Base-by-base conservation (phyloP, 2,888 invertebrate species). In the Ellobium chinense region DNA sequence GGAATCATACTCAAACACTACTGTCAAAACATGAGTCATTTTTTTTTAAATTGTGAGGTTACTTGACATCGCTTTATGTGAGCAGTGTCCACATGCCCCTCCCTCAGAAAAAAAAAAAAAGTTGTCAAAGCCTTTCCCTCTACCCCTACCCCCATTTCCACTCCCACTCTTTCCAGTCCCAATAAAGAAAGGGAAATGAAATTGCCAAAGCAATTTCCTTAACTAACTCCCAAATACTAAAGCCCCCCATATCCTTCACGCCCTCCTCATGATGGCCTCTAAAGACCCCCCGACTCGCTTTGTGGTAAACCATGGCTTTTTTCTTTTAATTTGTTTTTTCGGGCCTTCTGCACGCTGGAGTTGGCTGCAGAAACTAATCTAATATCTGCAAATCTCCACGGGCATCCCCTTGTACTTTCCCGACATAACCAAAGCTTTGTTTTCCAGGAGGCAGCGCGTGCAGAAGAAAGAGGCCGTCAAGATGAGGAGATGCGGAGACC, bases 371-470 rank as follows among this genome's bases (percentile, higher is more conserved):
- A 68, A 65, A 46, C 66, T 80, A 80, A 80, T 80, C 74, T 74
- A 80, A 80, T 80, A 73, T 80, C 37, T 37, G 37, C 37, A 58
- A 80, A 74, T 80, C 80, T 80, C 80, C 18, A n/a, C 31, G 74
- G 74, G 37, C 66, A 31, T 18, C 27, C 58, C 54, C 58, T 62
- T 66, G 56, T 60, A 74, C 73, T 74, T 74, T 73, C 73, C 24
- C 60, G 34, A 37, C 68, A 58, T 66, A 73, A 68, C 66, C 31
- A 63, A n/a, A 46, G 39, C 80, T 80, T 80, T 80, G 80, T 80
- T 74, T 80, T 39, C 68, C 34, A 63, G 37, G 46, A 34, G 31
- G 46, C 39, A 56, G 66, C 63, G 65, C 66, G 66, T 76, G 76
- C 66, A 54, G 65, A 66, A 76, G 76, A 76, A 76, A 76, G 54